Evolutionary conservation across 1,140 invertebrate genomes (phyloP).

Genomic region (Laupala kohalensis): DNA sequence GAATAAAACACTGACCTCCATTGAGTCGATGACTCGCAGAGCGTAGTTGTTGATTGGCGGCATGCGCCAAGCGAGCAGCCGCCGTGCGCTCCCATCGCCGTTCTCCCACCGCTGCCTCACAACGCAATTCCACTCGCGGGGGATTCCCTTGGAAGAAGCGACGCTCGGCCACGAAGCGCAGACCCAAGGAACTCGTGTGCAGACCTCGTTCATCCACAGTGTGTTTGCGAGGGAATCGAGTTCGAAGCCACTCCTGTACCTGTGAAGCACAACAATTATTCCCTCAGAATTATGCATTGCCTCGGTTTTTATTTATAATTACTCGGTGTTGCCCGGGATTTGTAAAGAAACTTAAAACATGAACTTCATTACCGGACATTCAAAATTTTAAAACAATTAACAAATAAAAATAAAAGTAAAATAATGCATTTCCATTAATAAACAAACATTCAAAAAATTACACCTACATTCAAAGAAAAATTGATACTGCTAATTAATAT

Average conservation of each 20-base stretch:
- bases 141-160: not conserved
- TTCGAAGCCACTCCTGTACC: not conserved
- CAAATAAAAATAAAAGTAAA: too few species aligned
- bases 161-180: not conserved
- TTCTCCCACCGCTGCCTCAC: not conserved
- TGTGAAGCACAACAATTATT: not conserved
- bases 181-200: not conserved
- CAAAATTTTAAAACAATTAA: too few species aligned
- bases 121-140: not conserved
- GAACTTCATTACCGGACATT: too few species aligned
- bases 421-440: too few species aligned
- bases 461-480: too few species aligned
- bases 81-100: not conserved
- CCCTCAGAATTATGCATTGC: too few species aligned
- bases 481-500: too few species aligned
- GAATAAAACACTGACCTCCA: not conserved
- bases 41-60: not conserved
- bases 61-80: not conserved
- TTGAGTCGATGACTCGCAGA: not conserved
- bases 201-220: not conserved
- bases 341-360: too few species aligned
- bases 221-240: not conserved
- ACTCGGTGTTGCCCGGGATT: too few species aligned
- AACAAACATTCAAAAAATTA: too few species aligned
- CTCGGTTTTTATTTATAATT: too few species aligned